A percentile compares a stretch with the other conserved stretches of the same genome.
Conservation (phyloP, 1,140 invertebrate genomes). For the Penaeus vannamei region DNA sequence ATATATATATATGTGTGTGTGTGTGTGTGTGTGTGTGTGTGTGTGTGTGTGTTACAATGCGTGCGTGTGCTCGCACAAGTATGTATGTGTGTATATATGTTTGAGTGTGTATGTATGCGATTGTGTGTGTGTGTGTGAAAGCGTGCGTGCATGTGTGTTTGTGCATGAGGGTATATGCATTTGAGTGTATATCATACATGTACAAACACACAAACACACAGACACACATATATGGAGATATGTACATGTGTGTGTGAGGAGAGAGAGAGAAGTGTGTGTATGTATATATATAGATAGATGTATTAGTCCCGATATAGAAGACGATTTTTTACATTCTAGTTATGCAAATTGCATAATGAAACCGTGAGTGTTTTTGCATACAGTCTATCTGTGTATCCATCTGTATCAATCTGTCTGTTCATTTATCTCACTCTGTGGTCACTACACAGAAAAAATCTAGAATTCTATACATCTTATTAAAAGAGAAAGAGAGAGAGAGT, state of each 20-base stretch:
- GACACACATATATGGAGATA: constrained; percentile 1
- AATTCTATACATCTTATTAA: no score
- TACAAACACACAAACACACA: neutral
- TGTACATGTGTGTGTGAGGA: neutral
- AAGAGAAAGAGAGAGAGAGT: no score
- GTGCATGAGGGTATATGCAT: neutral
- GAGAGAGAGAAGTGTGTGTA: no score
- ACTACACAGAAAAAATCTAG: no score
- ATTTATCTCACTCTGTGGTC: no score
- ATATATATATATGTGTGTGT: no score
- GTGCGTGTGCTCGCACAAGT: neutral
- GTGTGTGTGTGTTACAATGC: no score
- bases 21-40: no score
- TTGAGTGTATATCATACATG: neutral
- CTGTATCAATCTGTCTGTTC: no score
- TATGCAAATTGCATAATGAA: no score
- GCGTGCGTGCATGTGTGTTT: neutral
- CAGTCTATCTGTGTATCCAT: no score
- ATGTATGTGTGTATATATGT: constrained; percentile 20
- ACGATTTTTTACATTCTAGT: neutral
- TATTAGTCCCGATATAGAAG: neutral
- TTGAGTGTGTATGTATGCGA: neutral
- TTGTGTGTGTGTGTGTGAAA: neutral
- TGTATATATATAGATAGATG: constrained; percentile 16
- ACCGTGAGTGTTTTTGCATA: no score